Evolutionary conservation across 2,888 invertebrate genomes (phyloP), one percentile per base, ranked within the genome.

Genomic region (Limnephilus rhombicus): DNA sequence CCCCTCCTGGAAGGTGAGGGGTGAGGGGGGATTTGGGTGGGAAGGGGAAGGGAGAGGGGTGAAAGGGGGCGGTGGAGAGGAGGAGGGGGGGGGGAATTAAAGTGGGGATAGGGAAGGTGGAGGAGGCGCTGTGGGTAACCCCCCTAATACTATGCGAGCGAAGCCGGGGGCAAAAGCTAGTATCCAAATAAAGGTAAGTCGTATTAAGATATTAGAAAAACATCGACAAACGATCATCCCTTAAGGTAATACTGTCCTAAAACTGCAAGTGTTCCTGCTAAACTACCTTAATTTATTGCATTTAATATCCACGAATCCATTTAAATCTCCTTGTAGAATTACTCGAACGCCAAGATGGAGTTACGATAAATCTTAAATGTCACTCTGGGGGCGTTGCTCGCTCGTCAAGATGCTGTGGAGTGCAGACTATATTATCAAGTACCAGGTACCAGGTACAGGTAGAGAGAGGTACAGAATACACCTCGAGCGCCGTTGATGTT

Each of bases 361-460:
- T 68, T 68, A 24, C 24, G 68, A 87, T 87, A 49, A 87, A 87
- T 87, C 29, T 49, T 41, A 29, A 31, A 49, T n/a, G 86, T 45
- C 49, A 15, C 86, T n/a, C 86, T 7, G n/a, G 49, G 31, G 86
- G 86, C 86, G 86, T 29, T 53, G 29, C 29, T 49, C 68, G 68
- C 68, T 31, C 88, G 80, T 68, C 88, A 88, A 34, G 88, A 53
- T 31, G 80, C 53, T 31, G 18, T 41, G 41, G 34, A 37, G 24
- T 41, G 85, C 24, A 24, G 85, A 3, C 85, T 31, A 37, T 31
- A 29, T 34, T 31, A 34, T 15, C 29, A 34, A 31, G n/a, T n/a
- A n/a, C n/a, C n/a, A 31, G 31, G 31, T n/a, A 68, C 24, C 24
- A 24, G 68, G 68, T n/a, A 68, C 24, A 68, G 68, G 18, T 24